Evolutionary conservation across 2,888 invertebrate genomes (phyloP), one percentile per base, ranked within the genome.

Genomic region (Synanthedon tipuliformis): DNA sequence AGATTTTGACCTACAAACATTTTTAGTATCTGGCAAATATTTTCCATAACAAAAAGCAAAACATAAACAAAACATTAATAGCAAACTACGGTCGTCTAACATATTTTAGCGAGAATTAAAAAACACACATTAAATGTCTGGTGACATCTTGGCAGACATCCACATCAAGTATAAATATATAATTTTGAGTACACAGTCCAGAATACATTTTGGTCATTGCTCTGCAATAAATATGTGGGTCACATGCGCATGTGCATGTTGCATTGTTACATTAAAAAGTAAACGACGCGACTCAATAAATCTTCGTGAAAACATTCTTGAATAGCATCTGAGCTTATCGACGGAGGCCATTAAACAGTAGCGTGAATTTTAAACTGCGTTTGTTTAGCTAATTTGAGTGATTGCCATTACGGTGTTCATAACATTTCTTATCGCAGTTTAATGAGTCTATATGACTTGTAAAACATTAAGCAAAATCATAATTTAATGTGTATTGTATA

Each of bases 111-210:
- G 66, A 68, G 63, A 71, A 75, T 74, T 73, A 67, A 8, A 78
- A 70, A 76, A 75, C 74, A 34, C 40, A 72, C 68, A 57, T 62
- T 71, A 75, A 65, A 81, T 82, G 84, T 83, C 81, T 78, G 73
- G 73, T 79, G 80, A 80, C 81, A 79, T 81, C 73, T 85, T 87
- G 86, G 86, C 86, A 83, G 61, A 61, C 70, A 66, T 84, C 86
- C 86, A 84, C 70, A 56, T 69, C 64, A 73, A 73, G 73, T 82
- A 82, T 86, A 85, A 81, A 83, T 86, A 81, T 73, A 81, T 65
- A 77, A 81, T 79, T 78, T 82, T 77, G 66, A 72, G 71, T 77
- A 71, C 80, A 75, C 76, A 67, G 76, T 75, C 74, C 73, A 78
- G 75, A 77, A 76, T 76, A 77, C 70, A 71, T 72, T 78, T 77